Evolutionary conservation across 2,797 vertebrate species (phyloP), one percentile per base, ranked within the genome.

Genomic region (Hemitrygon akajei): DNA sequence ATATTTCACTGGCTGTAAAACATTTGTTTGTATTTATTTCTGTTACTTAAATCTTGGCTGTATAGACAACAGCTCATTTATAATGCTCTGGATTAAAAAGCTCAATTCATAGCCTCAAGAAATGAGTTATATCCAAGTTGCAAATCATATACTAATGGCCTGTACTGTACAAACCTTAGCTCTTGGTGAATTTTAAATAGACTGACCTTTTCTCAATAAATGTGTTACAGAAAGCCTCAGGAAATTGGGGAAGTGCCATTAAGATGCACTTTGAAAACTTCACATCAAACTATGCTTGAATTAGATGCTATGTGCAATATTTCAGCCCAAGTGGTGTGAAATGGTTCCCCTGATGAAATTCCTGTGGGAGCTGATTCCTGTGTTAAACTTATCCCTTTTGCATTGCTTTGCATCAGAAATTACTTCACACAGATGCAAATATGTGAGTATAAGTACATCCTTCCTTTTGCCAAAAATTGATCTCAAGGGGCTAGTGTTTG

Each of bases 381-480:
- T 14, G 82, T 86, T 60, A 86, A 58, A 47, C 30, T 80, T 81
- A 20, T 81, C 34, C 5, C 37, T 81, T 3, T 86, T 86, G 12
- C 22, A 60, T 86, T 60, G 56, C 47, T 30, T 86, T 86, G 12
- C 25, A 60, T 0, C 82, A 58, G 82, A 14, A 10, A 25, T 4
- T 11, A 86, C 47, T 60, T 60, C 25, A 27, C 20, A 22, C 3
- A 11, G 47, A 58, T 84, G 40, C 22, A 56, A 58, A 84, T 58
- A 22, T 86, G 12, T 25, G 12, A 84, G 20, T 30, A 58, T 14
- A 30, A 86, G 56, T 89, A 34, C 30, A 66, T 63, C 14, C 16
- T 92, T 75, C 73, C 40, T 92, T 92, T 56, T 3, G 12, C 22
- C 69, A 92, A 92, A 92, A 47, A 92, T 27, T 92, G 25, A 91